Base-by-base conservation (phyloP, 1,140 invertebrate species). In the Aphis craccivora region DNA sequence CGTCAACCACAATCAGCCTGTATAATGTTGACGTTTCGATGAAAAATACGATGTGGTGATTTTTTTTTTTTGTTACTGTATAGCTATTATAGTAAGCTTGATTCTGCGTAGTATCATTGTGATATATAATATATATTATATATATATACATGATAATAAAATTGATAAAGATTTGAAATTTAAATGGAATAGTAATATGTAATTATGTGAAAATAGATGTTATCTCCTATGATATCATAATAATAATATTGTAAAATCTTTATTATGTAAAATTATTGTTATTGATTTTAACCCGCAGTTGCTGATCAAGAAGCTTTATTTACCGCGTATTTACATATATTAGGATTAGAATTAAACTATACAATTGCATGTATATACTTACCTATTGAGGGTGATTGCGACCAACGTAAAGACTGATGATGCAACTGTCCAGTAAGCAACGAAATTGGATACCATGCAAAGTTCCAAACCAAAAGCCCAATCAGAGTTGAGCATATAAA, bases 361-460 rank as follows among this genome's bases (percentile, higher is more conserved):
- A 37, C n/a, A 83, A 83, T 83, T 30, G 25, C 0, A 84, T 84
- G 22, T 35, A 53, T 37, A 22, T 22, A 95, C 96, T 96, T 95
- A 98, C 97, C 97, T 97, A 95, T 98, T 97, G 94, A 97, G 97
- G 2, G 97, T 97, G 94, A 98, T 98, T 86, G 97, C 97, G 37
- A 97, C 97, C 76, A 99, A 96, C 0, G 98, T 99, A 94, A 99
- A 98, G n/a, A 99, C 98, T 94, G 97, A 98, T 2, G 97, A 97
- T 1, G 98, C 97, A 0, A 99, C 98, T 1, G 98, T 98, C 91
- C 98, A 97, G 94, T 97, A 97, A 2, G 98, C 97, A 93, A 99
- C 97, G 95, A 99, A 99, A 95, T 98, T 98, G 95, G 97, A 98
- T 91, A 98, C 96, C 93, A 97, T 97, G 95, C 98, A 99, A 95